phyloP scores from a whole-genome alignment of 2,888 invertebrate species.

The Meta bourneti region DNA sequence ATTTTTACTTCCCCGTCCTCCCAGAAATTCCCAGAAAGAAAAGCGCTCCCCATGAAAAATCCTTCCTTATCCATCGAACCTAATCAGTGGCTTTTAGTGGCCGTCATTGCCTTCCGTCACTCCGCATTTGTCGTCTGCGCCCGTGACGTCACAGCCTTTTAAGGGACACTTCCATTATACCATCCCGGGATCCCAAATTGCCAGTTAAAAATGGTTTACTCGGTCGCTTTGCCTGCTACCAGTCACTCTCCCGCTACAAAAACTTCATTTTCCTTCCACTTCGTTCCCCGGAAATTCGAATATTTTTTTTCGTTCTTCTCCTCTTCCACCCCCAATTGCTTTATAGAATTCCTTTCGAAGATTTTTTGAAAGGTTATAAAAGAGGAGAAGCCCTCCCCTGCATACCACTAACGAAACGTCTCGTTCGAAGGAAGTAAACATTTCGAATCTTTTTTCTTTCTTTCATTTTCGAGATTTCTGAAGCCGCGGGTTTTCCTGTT shows the following conservation, averaged over 20 bases:
- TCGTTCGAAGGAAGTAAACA: conserved; percentile 23
- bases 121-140: conserved; percentile 65
- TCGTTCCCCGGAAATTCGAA: background rate
- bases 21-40: conserved; percentile 14
- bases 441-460: conserved; percentile 30
- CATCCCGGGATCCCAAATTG: conserved; percentile 73
- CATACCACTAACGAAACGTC: conserved; percentile 49
- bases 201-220: conserved; percentile 76
- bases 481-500: background rate
- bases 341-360: conserved; percentile 31
- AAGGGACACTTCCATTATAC: conserved; percentile 73
- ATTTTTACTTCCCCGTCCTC: conserved; percentile 54
- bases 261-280: conserved; percentile 66
- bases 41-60: background rate
- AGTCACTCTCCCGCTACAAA: conserved; percentile 28
- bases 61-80: conserved; percentile 58
- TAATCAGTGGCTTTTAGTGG: conserved; percentile 76
- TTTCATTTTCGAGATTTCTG: conserved; percentile 27
- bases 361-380: conserved; percentile 51
- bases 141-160: conserved; percentile 73
- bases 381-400: conserved; percentile 25
- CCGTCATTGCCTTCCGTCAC: conserved; percentile 73
- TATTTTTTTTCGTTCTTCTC: conserved; percentile 15
- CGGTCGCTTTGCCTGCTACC: conserved; percentile 21
- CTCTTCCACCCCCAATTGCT: conserved; percentile 41